phyloP scores from a whole-genome alignment of 1,140 invertebrate genomes.

The Eupristina koningsbergeri region DNA sequence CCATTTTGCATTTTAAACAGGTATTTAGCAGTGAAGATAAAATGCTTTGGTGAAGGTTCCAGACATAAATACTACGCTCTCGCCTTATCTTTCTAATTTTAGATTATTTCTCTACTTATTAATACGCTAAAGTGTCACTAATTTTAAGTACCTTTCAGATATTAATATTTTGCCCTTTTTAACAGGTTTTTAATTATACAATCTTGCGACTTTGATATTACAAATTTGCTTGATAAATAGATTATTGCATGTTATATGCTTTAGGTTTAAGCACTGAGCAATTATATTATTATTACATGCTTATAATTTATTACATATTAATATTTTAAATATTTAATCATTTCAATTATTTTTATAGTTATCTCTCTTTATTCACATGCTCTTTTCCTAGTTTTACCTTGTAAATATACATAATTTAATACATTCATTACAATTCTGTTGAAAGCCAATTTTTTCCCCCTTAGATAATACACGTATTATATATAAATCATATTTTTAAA shows the following conservation, averaged over 20 bases:
- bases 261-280: neutral
- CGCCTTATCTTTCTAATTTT: neutral
- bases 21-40: conserved; percentile 8
- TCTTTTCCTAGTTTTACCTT: neutral
- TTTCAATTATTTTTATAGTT: neutral
- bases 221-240: neutral
- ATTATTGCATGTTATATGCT: conserved; percentile 39
- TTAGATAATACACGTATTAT: neutral
- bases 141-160: neutral
- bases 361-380: neutral
- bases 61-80: conserved; percentile 17
- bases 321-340: neutral
- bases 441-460: neutral
- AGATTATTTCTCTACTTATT: conserved; percentile 1
- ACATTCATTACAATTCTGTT: neutral
- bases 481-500: neutral
- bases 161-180: conserved; percentile 3
- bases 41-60: conserved; percentile 48
- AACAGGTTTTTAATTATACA: conserved; percentile 34
- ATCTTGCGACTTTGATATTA: neutral
- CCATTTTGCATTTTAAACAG: conserved; percentile 24
- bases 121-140: conserved; percentile 10
- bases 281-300: neutral
- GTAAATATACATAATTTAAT: neutral
- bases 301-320: neutral